Evolutionary conservation across 2,888 invertebrate species (phyloP).

Genomic region (Drosophila colorata): DNA sequence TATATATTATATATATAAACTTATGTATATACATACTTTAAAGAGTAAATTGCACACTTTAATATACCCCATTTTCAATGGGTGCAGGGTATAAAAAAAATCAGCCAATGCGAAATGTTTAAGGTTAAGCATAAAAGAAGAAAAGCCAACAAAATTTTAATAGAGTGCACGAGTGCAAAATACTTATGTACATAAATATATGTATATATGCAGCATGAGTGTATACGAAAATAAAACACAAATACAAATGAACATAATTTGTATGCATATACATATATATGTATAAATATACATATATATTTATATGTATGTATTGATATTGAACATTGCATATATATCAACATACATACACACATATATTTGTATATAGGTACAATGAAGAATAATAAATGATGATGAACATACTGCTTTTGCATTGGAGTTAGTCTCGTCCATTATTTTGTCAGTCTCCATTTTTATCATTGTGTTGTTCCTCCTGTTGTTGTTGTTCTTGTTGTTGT

Average conservation of each 20-base stretch:
- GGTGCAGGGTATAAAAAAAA: slow-evolving; percentile 4
- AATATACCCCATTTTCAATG: not conserved
- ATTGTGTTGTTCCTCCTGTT: slow-evolving; percentile 80
- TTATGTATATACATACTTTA: too few relatives aligned
- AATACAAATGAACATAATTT: slow-evolving; percentile 31
- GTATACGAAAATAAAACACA: slow-evolving; percentile 69
- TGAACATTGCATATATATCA: slow-evolving; percentile 20
- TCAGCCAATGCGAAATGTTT: slow-evolving; percentile 45
- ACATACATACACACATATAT: not conserved
- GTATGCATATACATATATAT: slow-evolving; percentile 26
- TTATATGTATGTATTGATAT: slow-evolving; percentile 23
- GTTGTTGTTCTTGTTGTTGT: slow-evolving; percentile 26
- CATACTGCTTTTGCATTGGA: slow-evolving; percentile 88
- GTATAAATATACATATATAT: not conserved
- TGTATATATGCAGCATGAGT: slow-evolving; percentile 14
- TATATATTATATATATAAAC: too few relatives aligned
- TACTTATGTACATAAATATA: slow-evolving; percentile 10
- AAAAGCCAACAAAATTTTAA: slow-evolving; percentile 51
- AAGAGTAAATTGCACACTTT: not conserved
- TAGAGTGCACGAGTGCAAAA: slow-evolving; percentile 75
- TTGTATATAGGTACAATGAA: not conserved
- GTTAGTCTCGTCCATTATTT: slow-evolving; percentile 93
- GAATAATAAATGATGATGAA: slow-evolving; percentile 40
- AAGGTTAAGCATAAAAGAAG: slow-evolving; percentile 52
- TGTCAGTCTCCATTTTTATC: slow-evolving; percentile 97